These are phyloP conservation scores for Propithecus deckenii DNA, from an alignment of 2,797 vertebrate species.

Conservation along the genomic window DNA sequence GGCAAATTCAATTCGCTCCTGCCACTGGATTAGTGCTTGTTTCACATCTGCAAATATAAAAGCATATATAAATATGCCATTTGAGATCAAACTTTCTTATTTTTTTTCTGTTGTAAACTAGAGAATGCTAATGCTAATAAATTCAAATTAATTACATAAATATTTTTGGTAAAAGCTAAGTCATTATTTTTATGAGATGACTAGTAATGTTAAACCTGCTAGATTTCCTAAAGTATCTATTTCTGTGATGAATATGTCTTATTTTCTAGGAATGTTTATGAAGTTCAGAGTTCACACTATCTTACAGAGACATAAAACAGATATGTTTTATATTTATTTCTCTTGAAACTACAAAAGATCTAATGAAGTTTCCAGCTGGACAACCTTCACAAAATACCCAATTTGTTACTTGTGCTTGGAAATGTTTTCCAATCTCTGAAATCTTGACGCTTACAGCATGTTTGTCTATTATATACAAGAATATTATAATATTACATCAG, in stretches of 20 bases:
- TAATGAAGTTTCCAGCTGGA: not conserved
- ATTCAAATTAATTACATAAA: slow-evolving; percentile 40
- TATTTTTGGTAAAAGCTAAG: slow-evolving; percentile 19
- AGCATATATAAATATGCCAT: slow-evolving; percentile 23
- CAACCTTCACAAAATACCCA: slow-evolving; percentile 22
- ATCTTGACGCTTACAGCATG: not conserved
- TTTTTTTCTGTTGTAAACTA: slow-evolving; percentile 55
- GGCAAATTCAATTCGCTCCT: slow-evolving; percentile 98
- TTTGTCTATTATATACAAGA: not conserved
- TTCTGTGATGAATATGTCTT: not conserved
- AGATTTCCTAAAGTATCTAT: slow-evolving; percentile 15
- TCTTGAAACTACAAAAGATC: slow-evolving; percentile 46
- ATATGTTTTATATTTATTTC: slow-evolving; percentile 3
- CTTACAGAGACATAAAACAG: not conserved
- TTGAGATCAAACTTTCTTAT: slow-evolving; percentile 36
- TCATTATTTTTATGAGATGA: slow-evolving; percentile 7
- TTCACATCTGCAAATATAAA: slow-evolving; percentile 94
- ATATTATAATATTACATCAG: not conserved
- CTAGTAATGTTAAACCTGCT: not conserved
- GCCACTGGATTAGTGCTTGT: slow-evolving; percentile 99
- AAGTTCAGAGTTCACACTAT: not conserved
- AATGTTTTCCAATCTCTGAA: slow-evolving; percentile 1
- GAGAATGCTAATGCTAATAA: slow-evolving; percentile 19
- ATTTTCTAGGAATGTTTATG: not conserved
- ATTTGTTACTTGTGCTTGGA: not conserved